Base-by-base conservation (phyloP, 2,888 invertebrate genomes). In the Lepeophtheirus nordmannii region DNA sequence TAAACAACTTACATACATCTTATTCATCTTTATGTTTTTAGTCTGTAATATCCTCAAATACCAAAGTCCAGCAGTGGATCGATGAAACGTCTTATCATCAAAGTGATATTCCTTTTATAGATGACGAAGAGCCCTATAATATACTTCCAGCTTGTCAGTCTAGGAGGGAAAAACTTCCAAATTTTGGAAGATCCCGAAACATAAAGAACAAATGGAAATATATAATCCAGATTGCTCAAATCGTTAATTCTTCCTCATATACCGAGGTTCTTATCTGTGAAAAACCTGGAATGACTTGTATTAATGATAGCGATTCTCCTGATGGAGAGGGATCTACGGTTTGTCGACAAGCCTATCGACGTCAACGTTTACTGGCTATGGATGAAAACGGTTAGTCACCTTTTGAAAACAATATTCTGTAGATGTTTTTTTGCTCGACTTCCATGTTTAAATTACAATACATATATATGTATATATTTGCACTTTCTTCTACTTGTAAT, bases 281-380 rank as follows among this genome's bases (percentile, higher is more conserved):
- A n/a, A 46, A 56, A 10, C 63, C 63, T n/a, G 22, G 38, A 12
- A n/a, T n/a, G 22, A 53, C 17, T 1, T 63, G 63, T 30, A 14
- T 63, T n/a, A 63, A 63, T 46, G 56, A 53, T 20, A 20, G 46
- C 11, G 63, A 63, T 30, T 63, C 63, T 12, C 63, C 63, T 1
- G 37, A 63, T 14, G 63, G 63, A n/a, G 23, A 20, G 10, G 12
- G 30, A 12, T 23, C 22, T 10, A 53, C 56, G 1, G 17, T 23
- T 8, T 63, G 63, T 30, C n/a, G 56, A n/a, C 63, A 63, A 37
- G 22, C 53, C n/a, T 63, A 20, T 37, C 20, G 63, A 7, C 41
- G 10, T 53, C 63, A 63, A 53, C 41, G 53, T 11, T 53, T 63
- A 11, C 23, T 63, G 10, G 63, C 63, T 2, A n/a, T 63, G 23